Evolutionary conservation across 1,140 invertebrate genomes (phyloP).

Genomic region (Pentalonia nigronervosa): DNA sequence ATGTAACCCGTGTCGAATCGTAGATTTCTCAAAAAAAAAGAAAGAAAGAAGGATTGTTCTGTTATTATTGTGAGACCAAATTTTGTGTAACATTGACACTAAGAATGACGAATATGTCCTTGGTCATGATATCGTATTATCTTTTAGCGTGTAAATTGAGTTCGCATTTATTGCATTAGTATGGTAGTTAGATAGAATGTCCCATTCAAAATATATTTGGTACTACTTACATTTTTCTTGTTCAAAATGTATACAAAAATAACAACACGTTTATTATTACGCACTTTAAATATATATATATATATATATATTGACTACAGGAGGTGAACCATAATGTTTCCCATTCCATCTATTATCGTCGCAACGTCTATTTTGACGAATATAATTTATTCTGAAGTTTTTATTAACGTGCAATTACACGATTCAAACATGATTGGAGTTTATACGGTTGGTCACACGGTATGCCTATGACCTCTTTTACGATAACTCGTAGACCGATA

Average conservation of each 20-base stretch:
- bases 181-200: background rate
- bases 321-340: slow-evolving; percentile 20
- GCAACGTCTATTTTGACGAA: background rate
- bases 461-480: slow-evolving; percentile 32
- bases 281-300: background rate
- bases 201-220: background rate
- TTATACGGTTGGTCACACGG: background rate
- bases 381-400: background rate
- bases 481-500: background rate
- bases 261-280: background rate
- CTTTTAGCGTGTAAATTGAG: background rate
- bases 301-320: background rate
- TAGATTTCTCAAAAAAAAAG: slow-evolving; percentile 30
- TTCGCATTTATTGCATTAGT: background rate
- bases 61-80: slow-evolving; percentile 38
- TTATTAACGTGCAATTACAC: background rate
- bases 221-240: background rate
- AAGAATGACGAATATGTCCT: slow-evolving; percentile 23
- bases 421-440: slow-evolving; percentile 18
- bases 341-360: background rate
- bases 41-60: slow-evolving; percentile 24
- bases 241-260: background rate
- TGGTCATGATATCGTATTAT: slow-evolving; percentile 22
- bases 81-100: slow-evolving; percentile 12
- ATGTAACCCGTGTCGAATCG: slow-evolving; percentile 38